A percentile compares a stretch with the other conserved stretches of the same genome.
Conservation (phyloP, 2,113 vertebrate species). For the Chaetura pelagica region DNA sequence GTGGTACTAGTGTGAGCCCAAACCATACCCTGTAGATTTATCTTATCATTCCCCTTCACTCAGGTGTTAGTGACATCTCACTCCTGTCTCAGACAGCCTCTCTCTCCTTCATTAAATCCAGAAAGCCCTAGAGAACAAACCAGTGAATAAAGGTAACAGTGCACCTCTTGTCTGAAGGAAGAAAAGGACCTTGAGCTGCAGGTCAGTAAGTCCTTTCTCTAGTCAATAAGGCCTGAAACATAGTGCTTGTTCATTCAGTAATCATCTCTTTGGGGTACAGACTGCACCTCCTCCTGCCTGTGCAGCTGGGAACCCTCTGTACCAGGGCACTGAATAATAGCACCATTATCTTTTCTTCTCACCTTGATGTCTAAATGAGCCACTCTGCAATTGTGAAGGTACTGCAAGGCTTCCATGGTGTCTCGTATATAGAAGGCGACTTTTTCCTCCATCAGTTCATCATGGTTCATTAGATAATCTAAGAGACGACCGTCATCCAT, state of each 20-base stretch:
- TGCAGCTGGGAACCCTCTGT: not conserved
- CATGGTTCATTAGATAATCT: constrained; percentile 94
- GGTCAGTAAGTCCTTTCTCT: not conserved
- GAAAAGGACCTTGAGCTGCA: not conserved
- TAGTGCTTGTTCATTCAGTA: not conserved
- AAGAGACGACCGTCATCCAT: constrained; percentile 92
- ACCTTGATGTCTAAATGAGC: constrained; percentile 97
- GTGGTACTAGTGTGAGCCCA: not conserved
- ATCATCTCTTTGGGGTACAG: not conserved
- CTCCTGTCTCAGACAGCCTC: not conserved
- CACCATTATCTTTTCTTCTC: not conserved
- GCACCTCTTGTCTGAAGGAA: not conserved
- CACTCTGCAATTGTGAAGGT: constrained; percentile 95
- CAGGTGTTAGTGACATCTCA: not conserved
- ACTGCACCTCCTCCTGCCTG: not conserved
- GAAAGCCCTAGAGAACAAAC: not conserved
- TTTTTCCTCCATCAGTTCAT: constrained; percentile 97
- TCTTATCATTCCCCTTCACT: not conserved
- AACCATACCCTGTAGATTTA: not conserved
- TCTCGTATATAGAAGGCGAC: constrained; percentile 94
- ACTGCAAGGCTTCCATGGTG: constrained; percentile 92
- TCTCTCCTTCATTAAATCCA: not conserved
- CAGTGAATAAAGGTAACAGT: not conserved
- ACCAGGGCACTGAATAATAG: not conserved
- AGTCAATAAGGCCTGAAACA: not conserved